Conservation (phyloP, 1,140 invertebrate genomes). For the Pissodes strobi region DNA sequence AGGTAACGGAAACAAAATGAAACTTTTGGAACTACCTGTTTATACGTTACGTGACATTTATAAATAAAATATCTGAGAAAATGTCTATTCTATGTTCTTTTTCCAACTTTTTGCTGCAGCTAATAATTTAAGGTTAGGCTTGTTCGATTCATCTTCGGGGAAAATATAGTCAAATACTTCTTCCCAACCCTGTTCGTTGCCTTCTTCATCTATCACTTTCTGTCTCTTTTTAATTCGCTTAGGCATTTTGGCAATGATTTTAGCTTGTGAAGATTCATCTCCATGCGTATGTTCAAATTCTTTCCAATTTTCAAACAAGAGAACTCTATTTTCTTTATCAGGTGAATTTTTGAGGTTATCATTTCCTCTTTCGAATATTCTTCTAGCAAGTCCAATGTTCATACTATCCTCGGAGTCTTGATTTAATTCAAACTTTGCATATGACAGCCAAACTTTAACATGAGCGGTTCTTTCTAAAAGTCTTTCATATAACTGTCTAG, state of each 20-base stretch:
- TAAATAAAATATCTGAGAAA: too few relatives aligned
- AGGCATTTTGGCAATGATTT: conserved; percentile 89
- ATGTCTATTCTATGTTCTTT: too few relatives aligned
- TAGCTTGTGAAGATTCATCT: conserved; percentile 71
- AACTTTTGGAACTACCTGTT: too few relatives aligned
- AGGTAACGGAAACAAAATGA: too few relatives aligned
- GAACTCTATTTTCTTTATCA: conserved; percentile 89
- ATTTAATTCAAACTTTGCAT: conserved; percentile 91
- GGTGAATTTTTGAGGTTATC: conserved; percentile 71
- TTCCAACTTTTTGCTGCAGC: conserved; percentile 96
- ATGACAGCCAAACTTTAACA: conserved; percentile 99
- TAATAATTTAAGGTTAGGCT: conserved; percentile 92
- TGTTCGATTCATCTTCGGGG: conserved; percentile 93
- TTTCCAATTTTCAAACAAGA: conserved; percentile 94
- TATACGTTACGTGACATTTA: too few relatives aligned
- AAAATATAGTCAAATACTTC: conserved; percentile 99
- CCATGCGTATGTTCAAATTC: conserved; percentile 90
- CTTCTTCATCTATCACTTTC: conserved; percentile 91
- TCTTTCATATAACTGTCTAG: conserved; percentile 87
- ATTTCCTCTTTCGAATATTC: conserved; percentile 90
- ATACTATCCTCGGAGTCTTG: conserved; percentile 69
- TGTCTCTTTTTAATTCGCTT: conserved; percentile 92
- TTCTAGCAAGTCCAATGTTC: conserved; percentile 72
- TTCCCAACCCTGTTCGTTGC: conserved; percentile 97
- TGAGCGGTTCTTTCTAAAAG: conserved; percentile 94